These are phyloP conservation scores for Tridacna gigas DNA, from an alignment of 2,888 invertebrate species.

Conservation along the genomic window DNA sequence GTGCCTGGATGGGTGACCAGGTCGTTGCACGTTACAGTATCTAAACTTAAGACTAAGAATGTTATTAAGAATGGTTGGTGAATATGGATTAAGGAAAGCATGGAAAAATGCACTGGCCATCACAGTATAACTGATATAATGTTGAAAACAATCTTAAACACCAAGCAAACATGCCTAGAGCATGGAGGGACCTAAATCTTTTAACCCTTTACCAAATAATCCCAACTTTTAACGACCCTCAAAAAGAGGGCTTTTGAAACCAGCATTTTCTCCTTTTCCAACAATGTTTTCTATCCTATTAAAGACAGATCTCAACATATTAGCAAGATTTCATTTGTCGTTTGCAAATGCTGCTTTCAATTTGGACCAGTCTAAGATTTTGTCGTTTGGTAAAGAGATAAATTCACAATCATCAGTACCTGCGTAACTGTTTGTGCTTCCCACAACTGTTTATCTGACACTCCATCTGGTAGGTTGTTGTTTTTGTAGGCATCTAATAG, in stretches of 20 bases:
- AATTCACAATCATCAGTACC: not conserved
- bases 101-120: no score
- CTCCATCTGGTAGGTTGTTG: constrained; percentile 73
- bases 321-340: not conserved
- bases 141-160: no score
- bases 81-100: no score
- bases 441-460: constrained; percentile 85
- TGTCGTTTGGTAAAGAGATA: not conserved
- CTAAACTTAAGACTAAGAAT: no score
- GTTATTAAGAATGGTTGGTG: no score
- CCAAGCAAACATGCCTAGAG: no score
- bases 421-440: constrained; percentile 85
- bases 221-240: no score
- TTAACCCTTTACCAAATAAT: no score
- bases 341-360: not conserved
- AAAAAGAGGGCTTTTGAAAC: not conserved
- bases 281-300: not conserved
- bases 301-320: not conserved
- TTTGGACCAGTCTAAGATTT: not conserved
- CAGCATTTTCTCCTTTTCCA: not conserved
- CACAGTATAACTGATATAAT: no score
- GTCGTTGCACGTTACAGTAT: no score
- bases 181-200: no score
- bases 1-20: no score
- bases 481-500: constrained; percentile 84